phyloP scores from a whole-genome alignment of 2,113 vertebrate genomes.

The Microcebus griseorufus region DNA sequence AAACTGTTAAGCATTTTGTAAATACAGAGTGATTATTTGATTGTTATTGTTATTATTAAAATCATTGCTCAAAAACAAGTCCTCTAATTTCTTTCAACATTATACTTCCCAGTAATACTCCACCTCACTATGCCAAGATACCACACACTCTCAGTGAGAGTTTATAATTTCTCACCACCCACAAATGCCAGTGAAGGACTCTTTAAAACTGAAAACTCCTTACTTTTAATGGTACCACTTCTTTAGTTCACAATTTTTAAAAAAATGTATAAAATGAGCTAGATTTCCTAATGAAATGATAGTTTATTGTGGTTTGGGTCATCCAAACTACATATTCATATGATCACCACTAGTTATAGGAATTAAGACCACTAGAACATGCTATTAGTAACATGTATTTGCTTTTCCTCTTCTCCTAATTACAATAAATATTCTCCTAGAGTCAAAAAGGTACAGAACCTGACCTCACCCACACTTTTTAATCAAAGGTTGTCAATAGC shows the following conservation, averaged over 20 bases:
- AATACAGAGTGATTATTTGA: not conserved
- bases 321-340: not conserved
- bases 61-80: not conserved
- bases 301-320: not conserved
- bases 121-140: not conserved
- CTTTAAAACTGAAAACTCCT: not conserved
- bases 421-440: not conserved
- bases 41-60: not conserved
- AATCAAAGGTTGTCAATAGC: not conserved
- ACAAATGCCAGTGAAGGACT: not conserved
- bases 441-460: not conserved
- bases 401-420: not conserved
- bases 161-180: not conserved
- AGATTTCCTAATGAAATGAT: conserved; percentile 10
- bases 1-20: not conserved
- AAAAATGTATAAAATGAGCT: not conserved
- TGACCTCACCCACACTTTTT: not conserved
- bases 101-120: not conserved
- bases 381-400: not conserved
- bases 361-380: not conserved
- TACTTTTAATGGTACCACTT: not conserved
- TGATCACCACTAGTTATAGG: not conserved
- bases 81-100: not conserved
- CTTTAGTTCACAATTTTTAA: not conserved
- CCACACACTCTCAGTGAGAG: not conserved